phyloP scores from a whole-genome alignment of 2,888 invertebrate genomes.

The Oligia strigilis region DNA sequence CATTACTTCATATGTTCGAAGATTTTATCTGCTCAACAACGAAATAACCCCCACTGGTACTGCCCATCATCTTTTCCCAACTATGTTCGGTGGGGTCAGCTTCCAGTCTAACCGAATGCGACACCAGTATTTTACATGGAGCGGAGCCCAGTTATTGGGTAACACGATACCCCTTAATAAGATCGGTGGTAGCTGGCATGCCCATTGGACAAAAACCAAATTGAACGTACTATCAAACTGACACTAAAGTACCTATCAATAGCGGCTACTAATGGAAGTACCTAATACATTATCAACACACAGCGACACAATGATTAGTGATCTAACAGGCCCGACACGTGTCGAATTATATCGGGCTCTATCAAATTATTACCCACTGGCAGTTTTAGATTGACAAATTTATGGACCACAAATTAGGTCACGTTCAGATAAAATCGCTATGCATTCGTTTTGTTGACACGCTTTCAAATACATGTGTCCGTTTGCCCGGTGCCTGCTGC shows the following conservation, averaged over 20 bases:
- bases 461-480: slow-evolving; percentile 10
- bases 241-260: slow-evolving; percentile 1
- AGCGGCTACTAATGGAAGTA: neutral
- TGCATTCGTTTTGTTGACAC: slow-evolving; percentile 26
- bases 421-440: slow-evolving; percentile 22
- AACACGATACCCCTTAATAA: neutral
- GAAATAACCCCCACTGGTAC: neutral
- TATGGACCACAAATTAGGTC: slow-evolving; percentile 46
- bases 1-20: neutral
- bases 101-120: neutral
- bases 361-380: slow-evolving; percentile 36
- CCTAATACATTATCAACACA: slow-evolving; percentile 38
- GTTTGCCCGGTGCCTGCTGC: neutral
- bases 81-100: neutral
- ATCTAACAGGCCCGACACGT: slow-evolving; percentile 28
- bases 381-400: slow-evolving; percentile 44
- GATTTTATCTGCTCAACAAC: too few relatives aligned
- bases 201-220: too few relatives aligned
- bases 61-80: neutral
- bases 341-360: slow-evolving; percentile 44
- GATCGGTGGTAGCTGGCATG: neutral
- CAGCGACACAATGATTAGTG: slow-evolving; percentile 32
- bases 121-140: neutral
- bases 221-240: neutral
- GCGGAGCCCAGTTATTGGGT: neutral